Evolutionary conservation across 1,140 invertebrate genomes (phyloP).

Genomic region (Heliconius hermathena): DNA sequence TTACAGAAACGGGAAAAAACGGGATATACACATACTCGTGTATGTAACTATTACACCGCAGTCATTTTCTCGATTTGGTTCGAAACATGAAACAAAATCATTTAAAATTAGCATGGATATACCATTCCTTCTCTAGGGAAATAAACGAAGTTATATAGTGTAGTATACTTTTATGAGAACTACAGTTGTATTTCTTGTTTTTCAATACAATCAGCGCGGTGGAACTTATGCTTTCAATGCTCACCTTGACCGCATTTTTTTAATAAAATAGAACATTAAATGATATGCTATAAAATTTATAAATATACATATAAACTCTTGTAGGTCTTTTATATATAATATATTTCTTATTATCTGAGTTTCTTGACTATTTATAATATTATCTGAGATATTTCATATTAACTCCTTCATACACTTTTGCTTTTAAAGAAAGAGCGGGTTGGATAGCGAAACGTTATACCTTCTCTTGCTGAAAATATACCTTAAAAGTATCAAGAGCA

Average conservation of each 20-base stretch:
- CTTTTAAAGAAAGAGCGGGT: too few relatives aligned
- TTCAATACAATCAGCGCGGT: conserved; percentile 9
- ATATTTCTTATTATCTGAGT: too few relatives aligned
- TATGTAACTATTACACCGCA: background rate
- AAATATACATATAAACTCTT: background rate
- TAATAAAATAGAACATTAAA: background rate
- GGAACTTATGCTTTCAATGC: conserved; percentile 8
- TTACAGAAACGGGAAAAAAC: too few relatives aligned
- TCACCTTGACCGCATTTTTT: conserved; percentile 10
- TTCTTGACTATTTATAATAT: background rate
- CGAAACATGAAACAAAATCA: background rate
- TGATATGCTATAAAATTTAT: background rate
- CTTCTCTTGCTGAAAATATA: too few relatives aligned
- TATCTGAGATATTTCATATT: background rate
- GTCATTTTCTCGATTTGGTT: too few relatives aligned
- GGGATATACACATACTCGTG: background rate
- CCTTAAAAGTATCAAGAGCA: too few relatives aligned
- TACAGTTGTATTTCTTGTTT: conserved; percentile 1
- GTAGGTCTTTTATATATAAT: background rate
- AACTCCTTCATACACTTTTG: background rate
- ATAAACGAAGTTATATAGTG: background rate
- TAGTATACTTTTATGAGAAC: conserved; percentile 9
- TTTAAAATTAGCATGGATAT: background rate
- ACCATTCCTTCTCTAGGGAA: background rate
- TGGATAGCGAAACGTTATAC: too few relatives aligned